Conservation (phyloP, 2,797 vertebrate genomes). For the Pseudochromis fuscus region DNA sequence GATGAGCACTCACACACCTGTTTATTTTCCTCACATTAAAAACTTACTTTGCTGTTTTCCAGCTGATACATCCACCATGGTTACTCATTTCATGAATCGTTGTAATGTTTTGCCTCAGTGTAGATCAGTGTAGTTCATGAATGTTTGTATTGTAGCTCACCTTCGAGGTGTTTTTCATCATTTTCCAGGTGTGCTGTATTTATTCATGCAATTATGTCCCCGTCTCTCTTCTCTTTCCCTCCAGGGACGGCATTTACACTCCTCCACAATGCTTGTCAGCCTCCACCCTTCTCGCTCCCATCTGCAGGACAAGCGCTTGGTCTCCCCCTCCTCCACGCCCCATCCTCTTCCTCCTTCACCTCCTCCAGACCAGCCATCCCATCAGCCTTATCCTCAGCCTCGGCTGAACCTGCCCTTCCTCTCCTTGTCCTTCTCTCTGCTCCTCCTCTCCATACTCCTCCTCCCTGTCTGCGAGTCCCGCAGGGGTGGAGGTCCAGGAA, state of each 20-base stretch:
- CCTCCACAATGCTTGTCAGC: conserved; percentile 88
- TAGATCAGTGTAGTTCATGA: background rate
- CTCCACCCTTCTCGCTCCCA: conserved; percentile 81
- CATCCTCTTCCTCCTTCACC: conserved; percentile 49
- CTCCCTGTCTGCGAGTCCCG: conserved; percentile 83
- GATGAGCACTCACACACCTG: too few relatives aligned
- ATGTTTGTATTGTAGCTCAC: conserved; percentile 8
- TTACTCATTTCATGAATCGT: background rate
- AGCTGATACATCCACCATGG: background rate
- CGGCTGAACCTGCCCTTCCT: conserved; percentile 66
- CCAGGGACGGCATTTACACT: conserved; percentile 86
- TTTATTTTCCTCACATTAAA: too few relatives aligned
- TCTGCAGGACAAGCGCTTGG: conserved; percentile 77
- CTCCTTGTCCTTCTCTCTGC: conserved; percentile 70
- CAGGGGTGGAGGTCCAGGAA: conserved; percentile 72
- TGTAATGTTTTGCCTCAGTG: conserved; percentile 6
- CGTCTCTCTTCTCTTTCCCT: conserved; percentile 42
- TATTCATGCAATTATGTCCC: conserved; percentile 28
- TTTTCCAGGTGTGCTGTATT: conserved; percentile 6
- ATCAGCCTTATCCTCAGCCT: conserved; percentile 43
- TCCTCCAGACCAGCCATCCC: conserved; percentile 54
- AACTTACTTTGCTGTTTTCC: too few relatives aligned
- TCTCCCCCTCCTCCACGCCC: conserved; percentile 61
- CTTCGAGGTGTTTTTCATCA: background rate
- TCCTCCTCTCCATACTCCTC: conserved; percentile 75